A percentile compares a stretch with the other conserved stretches of the same genome.
phyloP scores from a whole-genome alignment of 2,797 vertebrate genomes.

The Buceros bicornis region DNA sequence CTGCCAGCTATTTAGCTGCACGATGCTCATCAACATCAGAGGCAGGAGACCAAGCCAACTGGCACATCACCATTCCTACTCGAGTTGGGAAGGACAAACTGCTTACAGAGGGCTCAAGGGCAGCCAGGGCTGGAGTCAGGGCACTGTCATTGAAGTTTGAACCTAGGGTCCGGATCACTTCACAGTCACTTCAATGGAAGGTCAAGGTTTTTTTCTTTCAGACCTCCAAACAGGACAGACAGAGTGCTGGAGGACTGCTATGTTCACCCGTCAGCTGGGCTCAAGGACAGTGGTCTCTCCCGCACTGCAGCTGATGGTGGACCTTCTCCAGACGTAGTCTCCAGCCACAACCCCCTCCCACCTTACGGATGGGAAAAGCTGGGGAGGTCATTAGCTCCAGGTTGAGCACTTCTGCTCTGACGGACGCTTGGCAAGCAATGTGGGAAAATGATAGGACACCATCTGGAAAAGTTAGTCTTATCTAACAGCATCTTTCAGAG shows the following conservation, averaged over 20 bases:
- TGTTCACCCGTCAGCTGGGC: neutral
- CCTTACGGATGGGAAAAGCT: neutral
- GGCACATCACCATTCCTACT: neutral
- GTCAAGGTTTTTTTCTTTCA: neutral
- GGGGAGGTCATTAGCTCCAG: neutral
- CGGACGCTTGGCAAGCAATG: neutral
- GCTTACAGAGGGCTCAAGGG: fast-evolving
- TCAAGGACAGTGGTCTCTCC: neutral
- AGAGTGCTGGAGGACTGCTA: neutral
- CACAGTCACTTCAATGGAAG: neutral
- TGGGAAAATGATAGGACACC: neutral
- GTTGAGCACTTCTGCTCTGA: neutral
- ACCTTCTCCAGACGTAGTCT: neutral
- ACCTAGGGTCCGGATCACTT: neutral
- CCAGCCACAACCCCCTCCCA: neutral
- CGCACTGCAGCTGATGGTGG: neutral
- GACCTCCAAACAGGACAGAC: neutral
- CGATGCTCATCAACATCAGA: neutral
- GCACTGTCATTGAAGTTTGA: neutral
- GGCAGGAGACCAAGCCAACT: neutral
- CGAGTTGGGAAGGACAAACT: neutral
- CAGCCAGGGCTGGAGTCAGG: neutral
- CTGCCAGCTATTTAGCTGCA: neutral
- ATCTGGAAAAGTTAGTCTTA: neutral
- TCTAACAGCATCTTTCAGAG: neutral